A percentile compares a stretch with the other conserved stretches of the same genome.
phyloP scores from a whole-genome alignment of 2,888 invertebrate species.

The Drosophila paranaensis region DNA sequence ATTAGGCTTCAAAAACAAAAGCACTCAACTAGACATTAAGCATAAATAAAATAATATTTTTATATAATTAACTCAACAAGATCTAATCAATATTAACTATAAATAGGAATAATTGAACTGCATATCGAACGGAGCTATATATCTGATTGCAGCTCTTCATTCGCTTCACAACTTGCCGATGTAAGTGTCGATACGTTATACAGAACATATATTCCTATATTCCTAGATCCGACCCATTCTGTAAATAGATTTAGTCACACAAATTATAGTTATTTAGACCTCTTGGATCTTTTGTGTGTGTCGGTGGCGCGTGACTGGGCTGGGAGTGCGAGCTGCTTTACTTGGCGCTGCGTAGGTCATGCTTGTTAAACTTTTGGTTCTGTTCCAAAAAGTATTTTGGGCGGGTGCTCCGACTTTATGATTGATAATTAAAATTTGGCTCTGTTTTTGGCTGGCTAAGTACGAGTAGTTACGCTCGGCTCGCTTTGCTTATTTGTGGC shows the following conservation, averaged over 20 bases:
- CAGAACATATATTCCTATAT: background rate
- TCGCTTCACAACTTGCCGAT: too few species aligned
- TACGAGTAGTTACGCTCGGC: conserved; percentile 47
- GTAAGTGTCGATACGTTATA: background rate
- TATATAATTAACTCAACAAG: too few species aligned
- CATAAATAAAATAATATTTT: too few species aligned
- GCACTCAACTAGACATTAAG: too few species aligned
- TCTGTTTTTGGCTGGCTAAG: conserved; percentile 49
- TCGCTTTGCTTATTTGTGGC: conserved; percentile 43
- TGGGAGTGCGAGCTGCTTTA: conserved; percentile 12
- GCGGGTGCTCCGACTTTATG: conserved; percentile 49
- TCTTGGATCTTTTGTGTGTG: conserved; percentile 9
- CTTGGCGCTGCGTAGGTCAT: conserved; percentile 52
- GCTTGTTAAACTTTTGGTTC: conserved; percentile 75
- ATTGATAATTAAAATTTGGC: conserved; percentile 65
- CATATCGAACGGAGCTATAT: background rate
- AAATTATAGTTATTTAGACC: conserved; percentile 28
- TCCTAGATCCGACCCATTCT: background rate
- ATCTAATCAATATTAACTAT: too few species aligned
- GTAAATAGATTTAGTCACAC: conserved; percentile 1
- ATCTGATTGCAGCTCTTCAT: background rate
- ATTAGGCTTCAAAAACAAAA: too few species aligned
- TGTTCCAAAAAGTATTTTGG: conserved; percentile 78
- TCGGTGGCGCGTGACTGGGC: conserved; percentile 42
- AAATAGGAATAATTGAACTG: background rate